Evolutionary conservation across 2,888 invertebrate species (phyloP).

Genomic region (Tolmerus cingulatus): DNA sequence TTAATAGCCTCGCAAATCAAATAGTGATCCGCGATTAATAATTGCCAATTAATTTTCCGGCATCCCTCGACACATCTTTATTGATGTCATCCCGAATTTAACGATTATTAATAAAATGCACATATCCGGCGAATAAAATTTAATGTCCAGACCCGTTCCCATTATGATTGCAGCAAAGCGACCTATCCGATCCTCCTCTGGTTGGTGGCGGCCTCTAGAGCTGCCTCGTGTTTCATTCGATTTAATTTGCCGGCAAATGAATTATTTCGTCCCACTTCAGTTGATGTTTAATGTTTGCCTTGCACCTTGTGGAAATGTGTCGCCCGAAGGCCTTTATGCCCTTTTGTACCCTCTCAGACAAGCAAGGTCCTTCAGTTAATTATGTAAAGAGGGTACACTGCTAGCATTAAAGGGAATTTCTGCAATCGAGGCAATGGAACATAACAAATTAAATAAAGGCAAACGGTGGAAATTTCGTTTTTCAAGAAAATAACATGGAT

Average conservation of each 20-base stretch:
- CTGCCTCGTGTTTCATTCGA: background rate
- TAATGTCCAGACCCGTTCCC: background rate
- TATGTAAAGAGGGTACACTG: background rate
- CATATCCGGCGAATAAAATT: background rate
- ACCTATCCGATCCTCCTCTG: background rate
- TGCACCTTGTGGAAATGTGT: background rate
- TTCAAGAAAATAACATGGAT: background rate
- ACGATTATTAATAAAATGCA: background rate
- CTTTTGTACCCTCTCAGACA: background rate
- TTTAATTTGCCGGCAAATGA: background rate
- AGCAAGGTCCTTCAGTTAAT: background rate
- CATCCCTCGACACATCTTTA: background rate
- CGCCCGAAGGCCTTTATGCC: background rate
- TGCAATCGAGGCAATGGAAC: background rate
- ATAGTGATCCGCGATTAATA: background rate
- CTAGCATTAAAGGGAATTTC: background rate
- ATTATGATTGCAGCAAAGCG: background rate
- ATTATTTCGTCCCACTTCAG: background rate
- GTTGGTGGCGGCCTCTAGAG: background rate
- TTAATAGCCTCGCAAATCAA: background rate
- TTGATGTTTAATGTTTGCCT: background rate
- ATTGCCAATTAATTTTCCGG: background rate
- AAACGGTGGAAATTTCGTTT: background rate
- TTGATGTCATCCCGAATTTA: background rate
- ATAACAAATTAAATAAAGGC: background rate